Evolutionary conservation across 2,113 vertebrate genomes (phyloP).

Genomic region (Noturus placidus): DNA sequence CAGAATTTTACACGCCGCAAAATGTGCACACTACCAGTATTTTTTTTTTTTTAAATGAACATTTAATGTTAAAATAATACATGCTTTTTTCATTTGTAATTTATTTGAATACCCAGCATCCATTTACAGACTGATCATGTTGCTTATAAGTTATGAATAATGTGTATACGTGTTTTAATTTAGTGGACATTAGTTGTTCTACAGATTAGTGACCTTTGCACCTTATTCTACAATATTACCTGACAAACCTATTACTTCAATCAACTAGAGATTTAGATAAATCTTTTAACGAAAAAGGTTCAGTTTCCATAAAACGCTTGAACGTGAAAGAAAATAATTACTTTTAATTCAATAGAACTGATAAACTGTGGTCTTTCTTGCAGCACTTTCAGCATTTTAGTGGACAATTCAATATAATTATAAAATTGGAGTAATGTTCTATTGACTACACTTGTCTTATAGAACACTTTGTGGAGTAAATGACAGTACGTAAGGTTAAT

Average conservation of each 20-base stretch:
- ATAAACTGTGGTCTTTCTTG: neutral
- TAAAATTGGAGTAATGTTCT: neutral
- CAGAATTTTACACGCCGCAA: neutral
- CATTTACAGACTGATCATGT: neutral
- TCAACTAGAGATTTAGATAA: neutral
- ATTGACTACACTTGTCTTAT: neutral
- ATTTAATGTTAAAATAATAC: neutral
- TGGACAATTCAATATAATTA: neutral
- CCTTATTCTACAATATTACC: neutral
- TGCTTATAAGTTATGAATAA: neutral
- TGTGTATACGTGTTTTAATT: neutral
- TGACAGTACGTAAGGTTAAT: neutral
- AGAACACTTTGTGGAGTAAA: conserved; percentile 8
- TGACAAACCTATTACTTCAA: neutral
- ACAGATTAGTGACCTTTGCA: neutral
- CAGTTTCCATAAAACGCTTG: neutral
- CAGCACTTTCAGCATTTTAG: neutral
- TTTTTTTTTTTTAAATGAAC: neutral
- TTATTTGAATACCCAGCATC: neutral
- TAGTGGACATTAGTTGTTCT: neutral
- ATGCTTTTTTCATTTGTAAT: neutral
- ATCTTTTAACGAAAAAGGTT: neutral
- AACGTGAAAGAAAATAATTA: neutral
- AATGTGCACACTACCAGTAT: neutral
- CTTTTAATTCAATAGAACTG: neutral